A percentile compares a stretch with the other conserved stretches of the same genome.
Conservation (phyloP, 1,140 invertebrate genomes). For the Himalopsyche phryganea region DNA sequence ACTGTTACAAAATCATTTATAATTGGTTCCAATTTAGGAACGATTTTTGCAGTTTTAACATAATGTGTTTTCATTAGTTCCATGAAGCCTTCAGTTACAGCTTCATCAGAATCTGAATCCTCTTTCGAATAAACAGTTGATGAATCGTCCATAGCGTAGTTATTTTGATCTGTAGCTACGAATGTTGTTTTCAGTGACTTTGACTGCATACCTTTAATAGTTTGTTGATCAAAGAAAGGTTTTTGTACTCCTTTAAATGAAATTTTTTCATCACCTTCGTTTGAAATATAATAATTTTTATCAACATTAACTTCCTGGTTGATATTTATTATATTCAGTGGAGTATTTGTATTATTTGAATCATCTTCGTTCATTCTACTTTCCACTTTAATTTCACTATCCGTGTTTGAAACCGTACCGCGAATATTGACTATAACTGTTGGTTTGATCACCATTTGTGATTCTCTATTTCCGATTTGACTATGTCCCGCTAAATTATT, state of each 20-base stretch:
- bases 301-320: slow-evolving; percentile 49
- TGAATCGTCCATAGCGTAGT: neutral
- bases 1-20: too few relatives aligned
- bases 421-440: slow-evolving; percentile 50
- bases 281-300: slow-evolving; percentile 25
- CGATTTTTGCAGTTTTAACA: too few relatives aligned
- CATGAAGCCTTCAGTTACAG: neutral
- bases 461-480: slow-evolving; percentile 49
- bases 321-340: slow-evolving; percentile 46
- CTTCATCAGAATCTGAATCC: neutral
- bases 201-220: too few relatives aligned
- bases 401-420: slow-evolving; percentile 42
- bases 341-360: slow-evolving; percentile 27
- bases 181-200: too few relatives aligned
- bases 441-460: slow-evolving; percentile 49
- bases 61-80: neutral
- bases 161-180: too few relatives aligned
- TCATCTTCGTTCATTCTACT: slow-evolving; percentile 37
- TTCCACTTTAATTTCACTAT: slow-evolving; percentile 44
- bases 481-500: slow-evolving; percentile 46
- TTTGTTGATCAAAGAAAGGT: neutral
- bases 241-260: neutral
- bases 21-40: too few relatives aligned
- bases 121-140: neutral
- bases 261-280: slow-evolving; percentile 1